These are phyloP conservation scores for Piscicola geometra DNA, from an alignment of 2,888 invertebrate genomes.

Conservation along the genomic window DNA sequence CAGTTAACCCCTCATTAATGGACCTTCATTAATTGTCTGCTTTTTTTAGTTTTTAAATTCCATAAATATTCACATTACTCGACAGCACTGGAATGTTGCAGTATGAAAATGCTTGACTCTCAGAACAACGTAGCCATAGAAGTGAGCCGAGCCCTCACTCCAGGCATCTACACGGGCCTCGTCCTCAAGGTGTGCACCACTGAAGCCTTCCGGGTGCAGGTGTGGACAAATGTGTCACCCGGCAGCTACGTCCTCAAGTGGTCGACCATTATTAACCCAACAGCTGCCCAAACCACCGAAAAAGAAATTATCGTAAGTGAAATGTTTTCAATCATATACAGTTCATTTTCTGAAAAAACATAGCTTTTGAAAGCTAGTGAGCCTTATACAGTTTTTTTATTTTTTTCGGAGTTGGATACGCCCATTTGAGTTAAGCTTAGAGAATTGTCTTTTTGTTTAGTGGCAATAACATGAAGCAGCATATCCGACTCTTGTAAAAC, in stretches of 20 bases:
- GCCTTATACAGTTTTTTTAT: neutral
- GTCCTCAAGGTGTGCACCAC: neutral
- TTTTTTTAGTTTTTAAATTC: too few species aligned
- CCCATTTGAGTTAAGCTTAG: too few species aligned
- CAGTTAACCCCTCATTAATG: too few species aligned
- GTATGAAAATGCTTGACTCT: constrained; percentile 19
- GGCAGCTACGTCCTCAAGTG: constrained; percentile 10
- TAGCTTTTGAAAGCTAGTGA: too few species aligned
- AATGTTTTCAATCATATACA: too few species aligned
- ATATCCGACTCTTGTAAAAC: too few species aligned
- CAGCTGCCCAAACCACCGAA: neutral
- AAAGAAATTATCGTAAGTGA: neutral
- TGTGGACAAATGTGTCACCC: neutral
- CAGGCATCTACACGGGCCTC: constrained; percentile 10
- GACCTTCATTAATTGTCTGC: too few species aligned
- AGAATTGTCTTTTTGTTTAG: too few species aligned
- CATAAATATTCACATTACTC: neutral
- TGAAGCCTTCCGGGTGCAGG: constrained; percentile 4
- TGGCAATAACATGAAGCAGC: too few species aligned
- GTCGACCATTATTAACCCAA: neutral
- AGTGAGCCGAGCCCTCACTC: neutral
- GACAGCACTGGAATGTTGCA: constrained; percentile 19
- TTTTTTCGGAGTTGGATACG: neutral
- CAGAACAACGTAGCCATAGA: constrained; percentile 23
- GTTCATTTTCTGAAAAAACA: neutral